Percentiles rank a stretch among this genome's conserved stretches.
These are phyloP conservation scores for Amphiprion ocellaris DNA, from an alignment of 2,113 vertebrate genomes.

Conservation along the genomic window DNA sequence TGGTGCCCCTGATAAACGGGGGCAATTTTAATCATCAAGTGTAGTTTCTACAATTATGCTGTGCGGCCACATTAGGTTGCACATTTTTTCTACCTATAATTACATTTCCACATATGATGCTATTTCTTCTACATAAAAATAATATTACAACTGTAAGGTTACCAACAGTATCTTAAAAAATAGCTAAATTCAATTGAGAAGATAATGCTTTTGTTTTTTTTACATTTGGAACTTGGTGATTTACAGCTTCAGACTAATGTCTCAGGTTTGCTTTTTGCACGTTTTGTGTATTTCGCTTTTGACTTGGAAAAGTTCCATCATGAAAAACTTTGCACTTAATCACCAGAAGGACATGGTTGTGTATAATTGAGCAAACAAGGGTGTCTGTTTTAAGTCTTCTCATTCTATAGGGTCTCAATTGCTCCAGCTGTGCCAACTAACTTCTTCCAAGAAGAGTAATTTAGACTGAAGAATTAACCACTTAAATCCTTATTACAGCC, in stretches of 20 bases:
- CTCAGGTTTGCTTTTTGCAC: slow-evolving; percentile 9
- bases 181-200: not conserved
- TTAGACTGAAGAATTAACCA: not conserved
- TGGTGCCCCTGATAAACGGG: too few relatives aligned
- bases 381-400: slow-evolving; percentile 7
- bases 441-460: not conserved
- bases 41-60: too few relatives aligned
- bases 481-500: not conserved
- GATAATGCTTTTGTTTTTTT: not conserved
- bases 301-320: slow-evolving; percentile 3
- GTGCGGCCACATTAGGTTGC: too few relatives aligned
- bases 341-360: slow-evolving; percentile 19
- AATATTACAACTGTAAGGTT: not conserved
- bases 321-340: slow-evolving; percentile 24
- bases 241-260: not conserved
- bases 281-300: slow-evolving; percentile 7
- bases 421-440: slow-evolving; percentile 18
- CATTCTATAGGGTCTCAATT: slow-evolving; percentile 6
- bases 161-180: not conserved
- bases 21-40: too few relatives aligned
- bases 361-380: slow-evolving; percentile 23
- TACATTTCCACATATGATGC: too few relatives aligned
- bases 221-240: not conserved
- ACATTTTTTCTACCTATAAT: too few relatives aligned
- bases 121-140: too few relatives aligned